Conservation (phyloP, 2,113 vertebrate species). For the Hystrix brachyura region DNA sequence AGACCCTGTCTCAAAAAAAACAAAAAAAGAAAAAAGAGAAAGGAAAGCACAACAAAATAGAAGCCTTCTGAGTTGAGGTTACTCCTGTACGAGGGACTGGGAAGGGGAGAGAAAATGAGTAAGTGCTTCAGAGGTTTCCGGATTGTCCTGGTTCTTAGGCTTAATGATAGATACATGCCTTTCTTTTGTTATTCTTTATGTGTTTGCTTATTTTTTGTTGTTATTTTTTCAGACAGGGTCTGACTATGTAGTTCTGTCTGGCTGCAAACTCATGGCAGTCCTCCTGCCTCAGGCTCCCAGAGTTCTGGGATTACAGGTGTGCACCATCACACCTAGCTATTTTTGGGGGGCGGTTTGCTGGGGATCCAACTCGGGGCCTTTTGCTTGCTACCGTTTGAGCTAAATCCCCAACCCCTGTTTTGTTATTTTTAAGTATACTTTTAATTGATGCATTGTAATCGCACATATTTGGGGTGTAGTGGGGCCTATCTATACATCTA, state of each 20-base stretch:
- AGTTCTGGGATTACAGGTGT: neutral
- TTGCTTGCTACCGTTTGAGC: too few species aligned
- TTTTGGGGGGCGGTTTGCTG: too few species aligned
- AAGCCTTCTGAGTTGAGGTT: neutral
- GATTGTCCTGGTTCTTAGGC: neutral
- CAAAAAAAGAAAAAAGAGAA: too few species aligned
- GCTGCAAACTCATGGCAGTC: neutral
- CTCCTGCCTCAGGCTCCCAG: neutral
- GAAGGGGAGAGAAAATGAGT: too few species aligned
- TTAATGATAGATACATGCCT: neutral
- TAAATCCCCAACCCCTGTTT: neutral
- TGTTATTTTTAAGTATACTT: neutral
- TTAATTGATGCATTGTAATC: neutral
- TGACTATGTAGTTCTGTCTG: neutral
- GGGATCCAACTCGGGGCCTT: too few species aligned
- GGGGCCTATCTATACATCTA: neutral
- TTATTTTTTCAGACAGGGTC: neutral
- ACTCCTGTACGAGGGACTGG: neutral
- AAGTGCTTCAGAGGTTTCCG: neutral
- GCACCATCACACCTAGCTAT: neutral
- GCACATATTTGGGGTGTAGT: neutral
- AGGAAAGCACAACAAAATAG: neutral
- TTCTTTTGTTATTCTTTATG: neutral
- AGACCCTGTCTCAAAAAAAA: too few species aligned
- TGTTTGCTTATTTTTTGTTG: neutral